Conservation (phyloP, 2,113 vertebrate species). For the Numida meleagris region DNA sequence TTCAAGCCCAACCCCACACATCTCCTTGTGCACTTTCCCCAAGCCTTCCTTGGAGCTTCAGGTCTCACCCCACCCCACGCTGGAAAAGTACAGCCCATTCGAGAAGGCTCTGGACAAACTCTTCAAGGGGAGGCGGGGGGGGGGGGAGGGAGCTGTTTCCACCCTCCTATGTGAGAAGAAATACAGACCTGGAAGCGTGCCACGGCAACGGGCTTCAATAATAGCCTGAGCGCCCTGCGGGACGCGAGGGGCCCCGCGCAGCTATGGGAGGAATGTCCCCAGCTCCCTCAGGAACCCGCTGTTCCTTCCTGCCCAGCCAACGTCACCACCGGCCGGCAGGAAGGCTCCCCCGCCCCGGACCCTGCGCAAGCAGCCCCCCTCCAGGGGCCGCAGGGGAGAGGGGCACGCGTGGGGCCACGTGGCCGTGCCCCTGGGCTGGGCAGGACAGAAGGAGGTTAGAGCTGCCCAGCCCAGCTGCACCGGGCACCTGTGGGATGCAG, state of each 20-base stretch:
- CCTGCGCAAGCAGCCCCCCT: background rate
- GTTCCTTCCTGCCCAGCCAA: conserved; percentile 65
- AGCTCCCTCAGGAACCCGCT: conserved; percentile 63
- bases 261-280: conserved; percentile 73
- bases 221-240: background rate
- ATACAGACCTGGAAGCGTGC: conserved; percentile 25
- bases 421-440: background rate
- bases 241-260: background rate
- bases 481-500: accelerated
- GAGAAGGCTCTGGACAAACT: conserved; percentile 28
- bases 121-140: background rate
- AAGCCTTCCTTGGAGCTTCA: accelerated
- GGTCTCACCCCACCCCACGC: background rate
- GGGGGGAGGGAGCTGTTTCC: background rate
- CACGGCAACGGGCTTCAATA: conserved; percentile 38
- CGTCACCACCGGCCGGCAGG: conserved; percentile 39
- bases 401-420: accelerated
- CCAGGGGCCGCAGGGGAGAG: accelerated
- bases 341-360: background rate
- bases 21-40: background rate
- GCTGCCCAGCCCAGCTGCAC: background rate
- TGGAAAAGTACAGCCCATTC: conserved; percentile 59
- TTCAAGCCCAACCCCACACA: background rate
- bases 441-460: background rate
- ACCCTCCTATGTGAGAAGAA: conserved; percentile 38